Evolutionary conservation across 1,140 invertebrate genomes (phyloP), one percentile per base, ranked within the genome.

Genomic region (Micrasema longulum): DNA sequence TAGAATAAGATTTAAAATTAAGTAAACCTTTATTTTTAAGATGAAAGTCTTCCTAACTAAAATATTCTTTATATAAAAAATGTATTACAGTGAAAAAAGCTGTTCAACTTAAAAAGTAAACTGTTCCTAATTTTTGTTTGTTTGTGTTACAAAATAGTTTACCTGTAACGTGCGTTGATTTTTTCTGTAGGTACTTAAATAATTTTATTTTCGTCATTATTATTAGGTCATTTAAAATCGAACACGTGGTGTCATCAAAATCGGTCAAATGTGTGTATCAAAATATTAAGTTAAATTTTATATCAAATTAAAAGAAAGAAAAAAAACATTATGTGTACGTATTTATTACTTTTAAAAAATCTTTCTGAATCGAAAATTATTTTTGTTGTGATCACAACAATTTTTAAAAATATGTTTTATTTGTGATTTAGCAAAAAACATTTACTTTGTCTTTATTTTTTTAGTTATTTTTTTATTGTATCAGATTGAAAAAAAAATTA

Each of bases 11-110:
- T n/a, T n/a, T 64, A 45, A 64, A 23, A 35, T 1, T 22, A 31
- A 31, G 26, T n/a, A 48, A 63, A 41, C 16, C 12, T 36, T 41
- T 41, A 48, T 65, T 22, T 36, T 31, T 48, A 65, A 23, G 20
- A 43, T 22, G 12, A 35, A 48, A 65, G 43, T 65, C 63, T 65
- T 65, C 47, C 63, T 65, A 36, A 35, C 14, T 36, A 36, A 36
- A n/a, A 4, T 26, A 57, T 36, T 23, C 26, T 36, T 22, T n/a
- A 22, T n/a, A 23, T 22, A 22, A 22, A 26, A 26, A 22, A 23
- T 53, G 43, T 53, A 53, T 23, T 11, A 23, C n/a, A 53, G 22
- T 53, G 22, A 23, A 23, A 1, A 23, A 22, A 3, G 50, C 11
- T 22, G 26, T 23, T 7, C 50, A 53, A 53, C 2, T 53, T 12